Conservation (phyloP, 2,888 invertebrate species). For the Tillus elongatus region DNA sequence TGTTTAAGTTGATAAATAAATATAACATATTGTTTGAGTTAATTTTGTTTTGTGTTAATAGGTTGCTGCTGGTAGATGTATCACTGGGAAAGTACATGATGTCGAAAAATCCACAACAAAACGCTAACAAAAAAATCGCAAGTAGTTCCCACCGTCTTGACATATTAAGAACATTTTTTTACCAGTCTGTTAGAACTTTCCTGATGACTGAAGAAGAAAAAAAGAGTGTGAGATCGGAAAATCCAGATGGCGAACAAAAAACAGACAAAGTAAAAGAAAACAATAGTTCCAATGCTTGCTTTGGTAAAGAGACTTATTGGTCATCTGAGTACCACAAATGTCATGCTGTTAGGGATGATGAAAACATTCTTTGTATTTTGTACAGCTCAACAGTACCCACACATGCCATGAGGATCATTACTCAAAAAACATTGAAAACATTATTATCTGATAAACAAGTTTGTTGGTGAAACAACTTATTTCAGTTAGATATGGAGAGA, state of each 20-base stretch:
- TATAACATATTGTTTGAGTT: background rate
- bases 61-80: conserved; percentile 59
- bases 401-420: conserved; percentile 64
- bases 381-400: conserved; percentile 66
- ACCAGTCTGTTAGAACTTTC: conserved; percentile 53
- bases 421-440: conserved; percentile 54
- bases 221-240: conserved; percentile 14
- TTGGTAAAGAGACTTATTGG: conserved; percentile 63
- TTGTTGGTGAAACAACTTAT: conserved; percentile 64
- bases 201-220: conserved; percentile 27
- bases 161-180: conserved; percentile 65
- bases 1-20: conserved; percentile 1
- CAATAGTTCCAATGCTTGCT: conserved; percentile 26
- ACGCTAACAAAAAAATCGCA: conserved; percentile 48
- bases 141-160: conserved; percentile 61
- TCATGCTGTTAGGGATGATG: conserved; percentile 58
- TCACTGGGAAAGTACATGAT: conserved; percentile 59
- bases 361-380: conserved; percentile 63
- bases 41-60: conserved; percentile 34
- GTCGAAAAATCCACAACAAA: conserved; percentile 55
- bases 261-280: conserved; percentile 3
- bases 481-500: no score
- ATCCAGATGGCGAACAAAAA: conserved; percentile 14
- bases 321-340: conserved; percentile 82
- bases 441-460: conserved; percentile 58